A percentile compares a stretch with the other conserved stretches of the same genome.
These are phyloP conservation scores for Champsocephalus esox DNA, from an alignment of 2,797 vertebrate genomes.

Conservation along the genomic window DNA sequence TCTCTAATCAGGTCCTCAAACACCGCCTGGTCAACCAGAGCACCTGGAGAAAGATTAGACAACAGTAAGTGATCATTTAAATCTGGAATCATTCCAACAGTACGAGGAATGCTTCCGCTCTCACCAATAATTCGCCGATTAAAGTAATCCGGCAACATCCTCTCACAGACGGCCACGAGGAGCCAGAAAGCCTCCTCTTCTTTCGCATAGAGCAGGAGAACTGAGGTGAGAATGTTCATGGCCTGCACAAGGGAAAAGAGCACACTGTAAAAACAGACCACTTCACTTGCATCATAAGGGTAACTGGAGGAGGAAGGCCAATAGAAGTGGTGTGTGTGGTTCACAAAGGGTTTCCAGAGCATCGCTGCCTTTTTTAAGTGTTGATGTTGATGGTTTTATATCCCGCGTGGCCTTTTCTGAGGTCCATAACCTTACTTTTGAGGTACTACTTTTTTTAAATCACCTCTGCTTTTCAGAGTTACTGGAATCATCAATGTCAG, in stretches of 20 bases:
- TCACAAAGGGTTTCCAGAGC: not conserved
- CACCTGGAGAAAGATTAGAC: constrained; percentile 83
- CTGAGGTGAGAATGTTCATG: constrained; percentile 98
- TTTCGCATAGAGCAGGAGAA: constrained; percentile 95
- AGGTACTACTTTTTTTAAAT: not conserved
- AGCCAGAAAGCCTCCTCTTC: constrained; percentile 99
- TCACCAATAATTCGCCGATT: constrained; percentile 97
- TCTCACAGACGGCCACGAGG: constrained; percentile 94
- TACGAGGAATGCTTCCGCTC: not conserved
- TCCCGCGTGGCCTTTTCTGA: constrained; percentile 5
- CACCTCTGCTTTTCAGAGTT: constrained; percentile 2
- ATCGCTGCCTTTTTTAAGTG: not conserved
- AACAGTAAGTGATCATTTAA: not conserved
- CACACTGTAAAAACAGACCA: not conserved
- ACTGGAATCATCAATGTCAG: not conserved
- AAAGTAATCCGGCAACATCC: constrained; percentile 98
- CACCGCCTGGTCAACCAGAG: constrained; percentile 97
- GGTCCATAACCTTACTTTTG: not conserved
- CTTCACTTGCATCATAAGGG: not conserved
- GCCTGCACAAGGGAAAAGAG: constrained; percentile 81
- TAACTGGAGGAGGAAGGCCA: not conserved
- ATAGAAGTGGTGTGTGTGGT: not conserved
- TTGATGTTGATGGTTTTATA: not conserved
- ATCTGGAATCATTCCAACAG: not conserved
- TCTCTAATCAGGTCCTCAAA: constrained; percentile 97